Base-by-base conservation (phyloP, 2,888 invertebrate genomes). In the Tanytarsus gracilentus region DNA sequence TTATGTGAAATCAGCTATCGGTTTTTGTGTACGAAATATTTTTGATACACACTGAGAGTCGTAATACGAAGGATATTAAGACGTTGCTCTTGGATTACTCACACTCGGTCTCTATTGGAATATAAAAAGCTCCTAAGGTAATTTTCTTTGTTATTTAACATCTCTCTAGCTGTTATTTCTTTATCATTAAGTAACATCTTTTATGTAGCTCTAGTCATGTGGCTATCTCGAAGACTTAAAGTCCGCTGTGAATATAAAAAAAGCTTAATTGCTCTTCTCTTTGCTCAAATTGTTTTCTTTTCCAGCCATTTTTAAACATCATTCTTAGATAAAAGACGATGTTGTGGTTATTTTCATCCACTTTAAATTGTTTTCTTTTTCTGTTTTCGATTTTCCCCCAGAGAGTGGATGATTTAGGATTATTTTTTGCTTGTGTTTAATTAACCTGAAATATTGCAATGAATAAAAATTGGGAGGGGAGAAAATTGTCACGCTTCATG, bases 221-320 rank as follows among this genome's bases (percentile, higher is more conserved):
- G 14, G n/a, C 39, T 16, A 39, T 39, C 39, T 14, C 39, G 39
- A 39, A 14, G 14, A n/a, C 14, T 39, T n/a, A 39, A 39, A 39
- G 16, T 23, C 25, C 21, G 48, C 25, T 48, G 21, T 21, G 25
- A 48, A 48, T 23, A 4, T n/a, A 40, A 21, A 44, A 44, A 23
- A 40, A 40, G 21, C 44, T 18, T 44, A 44, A 44, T 44, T 44
- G 44, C 44, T 44, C 23, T 21, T 18, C 21, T 18, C 11, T 44
- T 44, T 8, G 44, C 44, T 44, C 7, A 44, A 44, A 44, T 44
- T 8, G 16, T 44, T 44, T 44, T 40, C 40, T 40, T 40, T 21
- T 18, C 18, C 44, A 23, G 18, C 18, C 14, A 16, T 44, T n/a
- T n/a, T n/a, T n/a, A n/a, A n/a, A n/a, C n/a, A n/a, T n/a, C n/a